phyloP scores from a whole-genome alignment of 2,797 vertebrate genomes.

The Muscicapa striata region DNA sequence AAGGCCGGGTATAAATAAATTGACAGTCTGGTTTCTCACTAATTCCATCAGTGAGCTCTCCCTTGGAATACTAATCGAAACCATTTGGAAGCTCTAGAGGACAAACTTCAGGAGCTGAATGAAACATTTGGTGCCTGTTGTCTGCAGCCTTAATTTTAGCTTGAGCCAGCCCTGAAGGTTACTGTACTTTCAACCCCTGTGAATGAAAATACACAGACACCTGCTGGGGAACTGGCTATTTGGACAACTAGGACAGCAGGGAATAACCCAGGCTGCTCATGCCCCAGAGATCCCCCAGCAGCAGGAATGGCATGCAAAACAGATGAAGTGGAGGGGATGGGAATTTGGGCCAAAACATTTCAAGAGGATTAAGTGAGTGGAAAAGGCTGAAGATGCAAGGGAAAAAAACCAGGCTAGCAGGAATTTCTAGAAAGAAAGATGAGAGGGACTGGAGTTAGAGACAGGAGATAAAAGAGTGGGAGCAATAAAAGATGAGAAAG shows the following conservation, averaged over 20 bases:
- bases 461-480: neutral
- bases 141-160: constrained; percentile 26
- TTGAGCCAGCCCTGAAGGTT: neutral
- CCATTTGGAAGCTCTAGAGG: neutral
- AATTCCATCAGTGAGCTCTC: constrained; percentile 51
- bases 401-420: neutral
- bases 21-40: constrained; percentile 64
- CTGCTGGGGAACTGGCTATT: neutral
- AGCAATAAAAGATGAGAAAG: constrained; percentile 14
- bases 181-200: neutral
- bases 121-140: constrained; percentile 11
- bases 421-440: constrained; percentile 42
- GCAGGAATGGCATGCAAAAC: neutral
- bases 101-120: neutral
- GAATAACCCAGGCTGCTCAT: neutral
- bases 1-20: constrained; percentile 73
- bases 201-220: neutral
- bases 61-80: constrained; percentile 65
- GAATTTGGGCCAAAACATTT: constrained; percentile 11
- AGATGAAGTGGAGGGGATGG: neutral
- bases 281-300: neutral
- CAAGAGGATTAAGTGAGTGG: neutral
- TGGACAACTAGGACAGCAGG: neutral
- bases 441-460: neutral
- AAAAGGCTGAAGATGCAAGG: neutral